Evolutionary conservation across 2,888 invertebrate genomes (phyloP).

Genomic region (Cheiracanthium punctorium): DNA sequence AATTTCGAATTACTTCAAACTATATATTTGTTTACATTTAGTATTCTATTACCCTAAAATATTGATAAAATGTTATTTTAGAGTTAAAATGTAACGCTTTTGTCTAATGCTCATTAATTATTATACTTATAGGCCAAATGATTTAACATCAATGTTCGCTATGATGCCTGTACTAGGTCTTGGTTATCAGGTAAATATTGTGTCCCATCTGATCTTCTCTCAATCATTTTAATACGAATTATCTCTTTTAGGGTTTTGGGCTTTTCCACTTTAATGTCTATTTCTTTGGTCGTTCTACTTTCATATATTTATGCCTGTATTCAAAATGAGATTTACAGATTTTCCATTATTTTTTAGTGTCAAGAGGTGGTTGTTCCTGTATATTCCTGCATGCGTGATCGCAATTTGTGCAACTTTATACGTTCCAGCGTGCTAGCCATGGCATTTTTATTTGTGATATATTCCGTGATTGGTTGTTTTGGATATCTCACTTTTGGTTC

Average conservation of each 20-base stretch:
- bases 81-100: too few relatives aligned
- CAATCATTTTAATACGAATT: too few relatives aligned
- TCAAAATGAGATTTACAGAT: not conserved
- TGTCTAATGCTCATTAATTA: too few relatives aligned
- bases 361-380: slow-evolving; percentile 81
- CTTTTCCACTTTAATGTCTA: too few relatives aligned
- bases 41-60: too few relatives aligned
- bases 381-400: slow-evolving; percentile 80
- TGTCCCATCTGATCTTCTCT: too few relatives aligned
- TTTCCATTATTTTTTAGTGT: slow-evolving; percentile 76
- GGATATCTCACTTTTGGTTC: slow-evolving; percentile 81
- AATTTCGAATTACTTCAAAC: too few relatives aligned
- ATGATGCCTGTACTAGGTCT: slow-evolving; percentile 81
- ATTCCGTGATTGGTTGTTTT: slow-evolving; percentile 78
- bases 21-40: too few relatives aligned
- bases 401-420: slow-evolving; percentile 78
- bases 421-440: slow-evolving; percentile 78
- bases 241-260: too few relatives aligned
- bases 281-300: too few relatives aligned
- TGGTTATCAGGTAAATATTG: slow-evolving; percentile 79
- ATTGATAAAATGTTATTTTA: too few relatives aligned
- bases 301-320: too few relatives aligned
- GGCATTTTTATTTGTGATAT: slow-evolving; percentile 77
- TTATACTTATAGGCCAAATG: slow-evolving; percentile 50
- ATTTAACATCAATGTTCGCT: slow-evolving; percentile 57